Conservation (phyloP, 2,797 vertebrate species). For the Phoebastria nigripes region DNA sequence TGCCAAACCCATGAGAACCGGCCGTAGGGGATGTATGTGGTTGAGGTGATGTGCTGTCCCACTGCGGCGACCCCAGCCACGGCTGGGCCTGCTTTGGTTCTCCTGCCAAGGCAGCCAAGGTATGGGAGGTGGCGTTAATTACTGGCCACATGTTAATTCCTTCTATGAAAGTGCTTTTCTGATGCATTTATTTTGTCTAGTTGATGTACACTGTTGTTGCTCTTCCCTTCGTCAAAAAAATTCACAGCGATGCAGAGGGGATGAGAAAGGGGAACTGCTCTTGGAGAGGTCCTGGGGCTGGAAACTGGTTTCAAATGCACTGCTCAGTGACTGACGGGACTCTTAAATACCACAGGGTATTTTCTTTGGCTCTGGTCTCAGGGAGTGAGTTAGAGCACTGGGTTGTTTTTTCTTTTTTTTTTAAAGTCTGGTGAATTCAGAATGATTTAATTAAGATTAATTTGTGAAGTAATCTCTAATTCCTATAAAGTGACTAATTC, state of each 20-base stretch:
- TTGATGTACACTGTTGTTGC: neutral
- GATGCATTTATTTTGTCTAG: neutral
- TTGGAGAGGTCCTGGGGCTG: neutral
- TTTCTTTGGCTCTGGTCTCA: slow-evolving; percentile 23
- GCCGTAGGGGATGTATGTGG: rapidly evolving
- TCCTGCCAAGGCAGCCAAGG: neutral
- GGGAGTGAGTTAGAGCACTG: neutral
- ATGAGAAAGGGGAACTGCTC: neutral
- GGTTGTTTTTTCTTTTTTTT: neutral
- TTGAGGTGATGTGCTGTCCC: neutral
- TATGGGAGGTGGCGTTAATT: rapidly evolving
- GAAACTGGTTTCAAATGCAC: neutral
- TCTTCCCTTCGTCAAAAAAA: neutral
- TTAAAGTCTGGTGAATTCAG: neutral
- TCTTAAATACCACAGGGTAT: neutral
- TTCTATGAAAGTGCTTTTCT: neutral
- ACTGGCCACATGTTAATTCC: neutral
- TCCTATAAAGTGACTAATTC: neutral
- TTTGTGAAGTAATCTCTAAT: slow-evolving; percentile 27
- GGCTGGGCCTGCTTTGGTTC: neutral
- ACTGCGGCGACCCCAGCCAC: rapidly evolving
- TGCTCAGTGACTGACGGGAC: neutral
- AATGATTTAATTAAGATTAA: slow-evolving; percentile 46
- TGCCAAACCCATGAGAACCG: rapidly evolving
- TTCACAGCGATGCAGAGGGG: rapidly evolving